Evolutionary conservation across 2,797 vertebrate genomes (phyloP).

Genomic region (Vireo griseus): DNA sequence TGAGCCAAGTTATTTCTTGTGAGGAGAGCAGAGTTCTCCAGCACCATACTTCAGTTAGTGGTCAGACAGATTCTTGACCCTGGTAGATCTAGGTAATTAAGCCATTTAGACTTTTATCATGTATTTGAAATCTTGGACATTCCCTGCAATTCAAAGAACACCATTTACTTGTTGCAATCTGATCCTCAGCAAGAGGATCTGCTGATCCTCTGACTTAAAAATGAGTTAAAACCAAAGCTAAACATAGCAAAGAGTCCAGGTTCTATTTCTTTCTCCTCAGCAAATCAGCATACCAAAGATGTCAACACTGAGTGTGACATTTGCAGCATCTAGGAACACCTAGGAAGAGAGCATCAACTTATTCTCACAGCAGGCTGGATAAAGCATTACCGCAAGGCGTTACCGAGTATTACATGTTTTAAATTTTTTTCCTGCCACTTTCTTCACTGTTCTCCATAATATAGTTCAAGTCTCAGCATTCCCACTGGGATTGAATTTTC

Average conservation of each 20-base stretch:
- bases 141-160: accelerated
- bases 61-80: neutral
- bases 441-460: neutral
- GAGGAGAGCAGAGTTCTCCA: neutral
- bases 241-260: neutral
- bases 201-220: neutral
- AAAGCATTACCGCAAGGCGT: neutral
- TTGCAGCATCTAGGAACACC: neutral
- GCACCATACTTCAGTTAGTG: neutral
- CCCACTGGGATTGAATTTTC: neutral
- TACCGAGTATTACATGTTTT: neutral
- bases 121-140: neutral
- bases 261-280: neutral
- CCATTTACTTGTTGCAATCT: neutral
- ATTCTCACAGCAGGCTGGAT: neutral
- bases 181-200: neutral
- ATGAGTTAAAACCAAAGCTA: neutral
- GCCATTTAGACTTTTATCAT: neutral
- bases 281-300: neutral
- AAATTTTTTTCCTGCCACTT: neutral
- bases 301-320: neutral
- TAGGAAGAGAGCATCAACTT: neutral
- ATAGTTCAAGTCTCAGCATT: neutral
- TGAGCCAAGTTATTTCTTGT: neutral
- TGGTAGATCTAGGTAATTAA: neutral